Conservation (phyloP, 2,113 vertebrate species). For the Nesospiza acunhae region DNA sequence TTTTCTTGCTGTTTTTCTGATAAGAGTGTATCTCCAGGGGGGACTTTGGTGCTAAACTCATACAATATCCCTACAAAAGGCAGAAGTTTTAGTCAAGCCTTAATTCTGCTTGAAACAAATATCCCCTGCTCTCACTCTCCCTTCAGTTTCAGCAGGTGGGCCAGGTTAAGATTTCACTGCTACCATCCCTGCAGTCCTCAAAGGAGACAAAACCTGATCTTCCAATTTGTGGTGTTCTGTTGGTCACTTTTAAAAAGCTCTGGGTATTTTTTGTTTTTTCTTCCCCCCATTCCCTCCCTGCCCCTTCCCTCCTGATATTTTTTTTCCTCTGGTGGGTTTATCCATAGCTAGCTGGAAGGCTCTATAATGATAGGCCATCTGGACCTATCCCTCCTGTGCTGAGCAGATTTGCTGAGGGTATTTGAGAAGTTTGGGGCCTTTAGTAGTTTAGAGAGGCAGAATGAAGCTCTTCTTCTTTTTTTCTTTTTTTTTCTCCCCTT, state of each 20-base stretch:
- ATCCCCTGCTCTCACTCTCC: background rate
- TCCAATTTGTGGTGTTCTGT: background rate
- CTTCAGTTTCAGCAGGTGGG: fast-evolving
- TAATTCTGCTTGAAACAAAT: background rate
- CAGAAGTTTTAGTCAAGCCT: background rate
- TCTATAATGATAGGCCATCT: background rate
- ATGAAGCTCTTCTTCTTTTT: fast-evolving
- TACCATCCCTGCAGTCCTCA: background rate
- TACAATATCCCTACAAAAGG: background rate
- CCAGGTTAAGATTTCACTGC: background rate
- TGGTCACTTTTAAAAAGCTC: background rate
- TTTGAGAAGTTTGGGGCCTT: conserved; percentile 21
- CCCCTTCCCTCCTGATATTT: fast-evolving
- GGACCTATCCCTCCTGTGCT: background rate
- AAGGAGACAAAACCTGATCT: background rate
- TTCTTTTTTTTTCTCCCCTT: background rate
- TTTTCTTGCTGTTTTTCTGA: background rate
- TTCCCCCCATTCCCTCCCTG: fast-evolving
- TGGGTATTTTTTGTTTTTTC: background rate
- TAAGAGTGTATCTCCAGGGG: background rate
- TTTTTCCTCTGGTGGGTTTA: background rate
- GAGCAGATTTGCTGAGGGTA: conserved; percentile 14
- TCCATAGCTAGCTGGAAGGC: background rate
- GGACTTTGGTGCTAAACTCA: background rate
- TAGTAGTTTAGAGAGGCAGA: background rate